Evolutionary conservation across 2,113 vertebrate genomes (phyloP).

Genomic region (Holacanthus passer): DNA sequence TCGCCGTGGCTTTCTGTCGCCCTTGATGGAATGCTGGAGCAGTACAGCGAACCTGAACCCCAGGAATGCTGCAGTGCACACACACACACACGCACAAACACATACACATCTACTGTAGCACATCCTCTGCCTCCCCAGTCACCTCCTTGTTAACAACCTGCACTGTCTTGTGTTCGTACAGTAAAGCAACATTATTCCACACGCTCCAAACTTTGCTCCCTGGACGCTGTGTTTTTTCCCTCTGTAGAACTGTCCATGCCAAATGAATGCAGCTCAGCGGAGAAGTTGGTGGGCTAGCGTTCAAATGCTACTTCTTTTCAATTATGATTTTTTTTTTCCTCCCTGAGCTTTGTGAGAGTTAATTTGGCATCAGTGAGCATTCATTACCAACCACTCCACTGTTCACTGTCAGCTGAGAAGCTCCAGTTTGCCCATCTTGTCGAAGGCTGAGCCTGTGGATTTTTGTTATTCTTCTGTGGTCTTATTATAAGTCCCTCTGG

Average conservation of each 20-base stretch:
- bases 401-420: conserved; percentile 48
- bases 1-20: conserved; percentile 68
- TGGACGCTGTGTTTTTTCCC: conserved; percentile 1
- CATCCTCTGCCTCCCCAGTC: conserved; percentile 24
- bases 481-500: conserved; percentile 55
- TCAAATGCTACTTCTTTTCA: conserved; percentile 58
- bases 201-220: conserved; percentile 18
- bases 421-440: conserved; percentile 49
- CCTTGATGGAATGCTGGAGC: conserved; percentile 81
- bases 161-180: conserved; percentile 18
- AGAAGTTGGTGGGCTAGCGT: conserved; percentile 25
- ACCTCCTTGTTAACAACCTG: conserved; percentile 62
- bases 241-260: conserved; percentile 1
- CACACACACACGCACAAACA: conserved; percentile 14
- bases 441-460: conserved; percentile 54
- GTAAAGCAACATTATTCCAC: conserved; percentile 4
- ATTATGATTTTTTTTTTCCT: conserved; percentile 48
- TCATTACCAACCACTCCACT: conserved; percentile 55
- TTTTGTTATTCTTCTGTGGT: conserved; percentile 67
- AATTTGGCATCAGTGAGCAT: conserved; percentile 58
- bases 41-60: conserved; percentile 63
- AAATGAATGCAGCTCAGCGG: background rate
- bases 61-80: conserved; percentile 66
- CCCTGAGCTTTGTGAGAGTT: conserved; percentile 56
- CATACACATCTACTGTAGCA: conserved; percentile 27